A percentile compares a stretch with the other conserved stretches of the same genome.
Conservation (phyloP, 2,888 invertebrate genomes). For the Nesidiocoris tenuis region DNA sequence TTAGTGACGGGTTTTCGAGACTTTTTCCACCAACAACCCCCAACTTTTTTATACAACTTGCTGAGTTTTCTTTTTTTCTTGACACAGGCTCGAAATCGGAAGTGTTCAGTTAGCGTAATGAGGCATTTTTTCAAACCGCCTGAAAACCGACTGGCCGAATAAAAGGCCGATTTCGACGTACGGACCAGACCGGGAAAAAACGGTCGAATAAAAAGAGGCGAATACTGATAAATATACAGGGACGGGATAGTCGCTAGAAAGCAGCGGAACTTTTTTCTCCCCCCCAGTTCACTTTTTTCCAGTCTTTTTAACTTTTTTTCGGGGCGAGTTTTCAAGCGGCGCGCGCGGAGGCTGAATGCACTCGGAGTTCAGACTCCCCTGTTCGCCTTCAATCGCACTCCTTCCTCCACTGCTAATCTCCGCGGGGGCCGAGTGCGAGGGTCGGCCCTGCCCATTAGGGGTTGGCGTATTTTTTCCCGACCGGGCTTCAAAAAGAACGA, state of each 20-base stretch:
- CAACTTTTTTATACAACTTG: no score
- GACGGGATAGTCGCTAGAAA: background rate
- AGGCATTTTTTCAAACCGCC: conserved; percentile 3
- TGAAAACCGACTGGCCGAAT: background rate
- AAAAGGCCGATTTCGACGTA: background rate
- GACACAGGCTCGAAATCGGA: conserved; percentile 5
- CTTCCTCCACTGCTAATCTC: background rate
- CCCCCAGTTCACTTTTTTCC: background rate
- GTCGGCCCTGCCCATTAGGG: background rate
- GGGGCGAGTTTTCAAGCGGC: background rate
- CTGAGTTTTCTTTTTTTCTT: background rate
- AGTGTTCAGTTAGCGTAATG: conserved; percentile 25
- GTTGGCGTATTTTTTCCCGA: background rate
- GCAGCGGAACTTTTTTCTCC: background rate
- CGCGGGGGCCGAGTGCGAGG: background rate
- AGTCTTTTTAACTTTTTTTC: background rate
- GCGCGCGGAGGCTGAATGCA: background rate
- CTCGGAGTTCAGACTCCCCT: no score
- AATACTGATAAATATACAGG: background rate
- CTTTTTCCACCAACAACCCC: background rate
- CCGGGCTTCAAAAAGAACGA: background rate
- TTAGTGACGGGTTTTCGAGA: background rate
- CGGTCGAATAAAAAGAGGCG: background rate
- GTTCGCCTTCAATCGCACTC: background rate
- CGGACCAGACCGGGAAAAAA: background rate